Evolutionary conservation across 1,140 invertebrate genomes (phyloP).

Genomic region (Polypedilum pembai): DNA sequence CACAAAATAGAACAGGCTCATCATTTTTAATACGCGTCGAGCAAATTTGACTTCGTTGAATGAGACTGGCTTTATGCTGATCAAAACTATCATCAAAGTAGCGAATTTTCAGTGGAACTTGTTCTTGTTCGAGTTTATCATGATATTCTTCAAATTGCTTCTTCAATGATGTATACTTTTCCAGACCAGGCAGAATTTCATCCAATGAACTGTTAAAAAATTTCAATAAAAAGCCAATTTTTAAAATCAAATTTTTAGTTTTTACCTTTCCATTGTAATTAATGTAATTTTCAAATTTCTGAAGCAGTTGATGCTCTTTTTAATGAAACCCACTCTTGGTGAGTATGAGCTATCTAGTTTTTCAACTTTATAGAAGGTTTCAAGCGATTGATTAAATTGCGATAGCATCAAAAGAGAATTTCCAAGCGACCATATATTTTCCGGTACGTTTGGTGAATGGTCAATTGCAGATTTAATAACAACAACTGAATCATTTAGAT

Average conservation of each 20-base stretch:
- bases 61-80: constrained; percentile 36
- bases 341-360: constrained; percentile 51
- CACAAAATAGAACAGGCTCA: constrained; percentile 42
- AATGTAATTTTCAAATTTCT: constrained; percentile 41
- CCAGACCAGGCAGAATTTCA: constrained; percentile 20
- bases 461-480: constrained; percentile 72
- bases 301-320: constrained; percentile 40
- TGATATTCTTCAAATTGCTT: constrained; percentile 24
- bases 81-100: constrained; percentile 32
- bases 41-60: constrained; percentile 41
- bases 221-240: background rate
- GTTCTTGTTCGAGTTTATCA: constrained; percentile 55
- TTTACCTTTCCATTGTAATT: constrained; percentile 37
- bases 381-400: constrained; percentile 53
- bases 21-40: constrained; percentile 39
- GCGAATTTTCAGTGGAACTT: constrained; percentile 41
- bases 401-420: constrained; percentile 62
- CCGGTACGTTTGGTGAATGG: constrained; percentile 60
- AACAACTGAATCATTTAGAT: constrained; percentile 68
- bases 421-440: constrained; percentile 70
- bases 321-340: constrained; percentile 38
- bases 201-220: constrained; percentile 2
- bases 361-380: constrained; percentile 63
- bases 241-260: background rate
- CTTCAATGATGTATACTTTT: background rate